Percentiles rank a stretch among this genome's conserved stretches.
phyloP scores from a whole-genome alignment of 2,888 invertebrate species.

The Chironomus tentans region DNA sequence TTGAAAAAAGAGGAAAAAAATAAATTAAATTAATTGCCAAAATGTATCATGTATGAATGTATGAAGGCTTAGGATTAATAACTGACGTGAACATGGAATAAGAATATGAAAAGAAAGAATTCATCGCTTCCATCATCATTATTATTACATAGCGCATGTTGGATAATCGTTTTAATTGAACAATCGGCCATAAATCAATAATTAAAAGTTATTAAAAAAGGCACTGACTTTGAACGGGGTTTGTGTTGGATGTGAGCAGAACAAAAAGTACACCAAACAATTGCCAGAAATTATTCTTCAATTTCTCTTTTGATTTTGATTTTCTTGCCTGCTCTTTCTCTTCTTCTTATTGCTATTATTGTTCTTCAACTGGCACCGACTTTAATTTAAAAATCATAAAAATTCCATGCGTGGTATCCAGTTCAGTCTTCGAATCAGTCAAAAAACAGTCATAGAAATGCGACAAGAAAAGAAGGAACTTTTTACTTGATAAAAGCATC shows the following conservation, averaged over 20 bases:
- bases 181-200: slow-evolving; percentile 19
- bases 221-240: background rate
- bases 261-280: background rate
- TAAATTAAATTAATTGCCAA: background rate
- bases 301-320: background rate
- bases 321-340: background rate
- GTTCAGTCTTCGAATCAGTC: background rate
- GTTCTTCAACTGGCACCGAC: background rate
- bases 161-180: slow-evolving; percentile 22
- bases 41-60: too few relatives aligned
- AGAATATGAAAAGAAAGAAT: background rate
- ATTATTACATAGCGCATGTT: background rate
- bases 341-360: too few relatives aligned
- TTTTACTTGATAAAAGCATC: slow-evolving; percentile 10
- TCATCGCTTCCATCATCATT: background rate
- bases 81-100: background rate
- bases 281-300: background rate
- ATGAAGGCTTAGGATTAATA: background rate
- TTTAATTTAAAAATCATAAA: background rate
- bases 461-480: background rate
- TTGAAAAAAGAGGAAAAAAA: background rate
- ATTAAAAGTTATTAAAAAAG: background rate
- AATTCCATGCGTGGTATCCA: background rate
- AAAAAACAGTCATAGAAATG: background rate
- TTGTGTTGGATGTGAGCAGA: background rate